A percentile compares a stretch with the other conserved stretches of the same genome.
Conservation (phyloP, 2,888 invertebrate genomes). For the Dermolepida albohirtum region DNA sequence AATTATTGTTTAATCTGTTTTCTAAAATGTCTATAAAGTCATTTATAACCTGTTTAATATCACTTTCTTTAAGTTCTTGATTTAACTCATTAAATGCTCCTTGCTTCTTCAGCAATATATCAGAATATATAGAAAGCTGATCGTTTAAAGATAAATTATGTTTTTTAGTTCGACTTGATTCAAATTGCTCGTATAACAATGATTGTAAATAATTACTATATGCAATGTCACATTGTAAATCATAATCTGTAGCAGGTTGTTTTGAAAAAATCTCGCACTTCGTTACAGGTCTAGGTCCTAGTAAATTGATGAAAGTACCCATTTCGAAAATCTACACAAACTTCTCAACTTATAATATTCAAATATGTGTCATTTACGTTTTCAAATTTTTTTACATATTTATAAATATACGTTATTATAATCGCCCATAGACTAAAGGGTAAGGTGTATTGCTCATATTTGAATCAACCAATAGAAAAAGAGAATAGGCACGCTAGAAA, state of each 20-base stretch:
- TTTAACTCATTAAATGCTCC: conserved; percentile 4
- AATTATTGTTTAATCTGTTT: conserved; percentile 7
- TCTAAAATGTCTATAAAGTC: conserved; percentile 1
- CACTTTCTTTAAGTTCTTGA: not conserved
- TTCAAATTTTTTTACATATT: no score
- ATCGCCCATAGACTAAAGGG: no score
- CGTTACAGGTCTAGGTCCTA: not conserved
- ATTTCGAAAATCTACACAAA: no score
- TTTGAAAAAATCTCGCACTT: no score
- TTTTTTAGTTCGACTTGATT: conserved; percentile 4
- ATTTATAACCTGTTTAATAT: not conserved
- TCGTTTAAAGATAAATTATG: conserved; percentile 19
- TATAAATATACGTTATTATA: no score
- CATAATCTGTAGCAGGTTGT: conserved; percentile 17
- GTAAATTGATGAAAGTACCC: conserved; percentile 11
- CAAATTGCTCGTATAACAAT: conserved; percentile 9
- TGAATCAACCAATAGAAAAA: no score
- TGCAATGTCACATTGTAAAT: conserved; percentile 28
- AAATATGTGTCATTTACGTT: no score
- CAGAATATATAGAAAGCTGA: conserved; percentile 29
- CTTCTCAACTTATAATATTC: no score
- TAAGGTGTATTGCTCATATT: no score
- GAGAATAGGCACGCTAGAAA: no score
- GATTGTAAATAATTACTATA: conserved; percentile 31
- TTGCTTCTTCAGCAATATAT: conserved; percentile 6